Evolutionary conservation across 2,888 invertebrate species (phyloP), one percentile per base, ranked within the genome.

Genomic region (Arenicola marina): DNA sequence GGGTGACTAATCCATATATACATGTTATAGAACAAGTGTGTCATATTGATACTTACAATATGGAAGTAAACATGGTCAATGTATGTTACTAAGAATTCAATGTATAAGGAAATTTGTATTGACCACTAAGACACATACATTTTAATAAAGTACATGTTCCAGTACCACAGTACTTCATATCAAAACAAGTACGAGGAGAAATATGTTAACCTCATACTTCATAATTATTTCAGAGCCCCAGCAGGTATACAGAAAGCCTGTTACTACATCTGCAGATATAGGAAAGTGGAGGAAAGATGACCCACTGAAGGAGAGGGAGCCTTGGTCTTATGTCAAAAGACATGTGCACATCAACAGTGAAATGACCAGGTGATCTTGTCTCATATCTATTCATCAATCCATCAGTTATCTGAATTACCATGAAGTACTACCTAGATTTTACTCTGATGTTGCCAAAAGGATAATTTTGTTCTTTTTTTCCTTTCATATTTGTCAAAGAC

Each of bases 301-400:
- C 56, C 80, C 80, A 26, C 55, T 81, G 2, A 71, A 64, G 45
- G 56, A 70, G 24, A 76, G 70, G 26, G 71, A 77, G 56, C 76
- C 77, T 4, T 83, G 83, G 83, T 77, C 80, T 3, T 59, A 77
- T 65, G 79, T 79, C 2, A 75, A 72, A 24, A 70, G 81, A 48
- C 73, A 76, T 62, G 75, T 74, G 11, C 73, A 75, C 51, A 68
- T 79, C 18, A 76, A 80, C 67, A 81, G 80, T 71, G 81, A 81
- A 73, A 82, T 82, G 81, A 81, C 81, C 57, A 79, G 76, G 83
- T 82, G 66, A 2, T 56, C n/a, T 3, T 15, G 15, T 1, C n/a
- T 15, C 33, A 31, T 32, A 38, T 18, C 18, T 18, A 38, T 38
- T 38, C 7, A 56, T 29, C 11, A 28, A 29, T 48, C 48, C 11